Evolutionary conservation across 2,888 invertebrate species (phyloP), one percentile per base, ranked within the genome.

Genomic region (Laspeyria flexula): DNA sequence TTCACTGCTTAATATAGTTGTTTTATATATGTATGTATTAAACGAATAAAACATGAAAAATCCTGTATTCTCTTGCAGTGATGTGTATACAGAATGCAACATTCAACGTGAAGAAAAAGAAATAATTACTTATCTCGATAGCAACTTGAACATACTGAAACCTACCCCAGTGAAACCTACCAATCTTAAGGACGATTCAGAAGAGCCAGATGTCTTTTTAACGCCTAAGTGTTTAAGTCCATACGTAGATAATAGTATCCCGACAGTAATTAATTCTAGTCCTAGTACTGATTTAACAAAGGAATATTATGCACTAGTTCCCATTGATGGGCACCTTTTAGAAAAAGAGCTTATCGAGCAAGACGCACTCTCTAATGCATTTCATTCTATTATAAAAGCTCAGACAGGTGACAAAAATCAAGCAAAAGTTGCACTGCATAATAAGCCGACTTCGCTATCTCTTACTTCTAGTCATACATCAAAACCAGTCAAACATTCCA

Each of bases 311-410:
- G 85, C 86, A 35, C 65, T 87, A 60, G 86, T 87, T 30, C 86
- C 87, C 18, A 83, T 87, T 56, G 89, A 90, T 42, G 77, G 77
- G 25, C 83, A 82, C 53, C 76, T 88, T 55, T 72, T 93, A 63
- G 93, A 93, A 39, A 89, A 87, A 70, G 93, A 93, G 74, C 81
- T 93, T 12, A 86, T 81, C 21, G 93, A 93, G 75, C 93, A 93
- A 74, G 93, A 93, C 72, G 89, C 83, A 35, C 79, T 93, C 30
- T 91, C 92, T 33, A 83, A 84, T 73, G 92, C 92, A 39, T 93
- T 93, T 77, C 83, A 90, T 54, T 88, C 86, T 49, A 92, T 93
- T 52, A 86, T 85, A 67, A 85, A 85, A 71, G 73, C 81, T 1
- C 87, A 85, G 78, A 63, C 72, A 50, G 77, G 75, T 46, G 73